Evolutionary conservation across 35 echinoderm and acorn worm genomes (phyloP).

Genomic region (Heliocidaris tuberculata): DNA sequence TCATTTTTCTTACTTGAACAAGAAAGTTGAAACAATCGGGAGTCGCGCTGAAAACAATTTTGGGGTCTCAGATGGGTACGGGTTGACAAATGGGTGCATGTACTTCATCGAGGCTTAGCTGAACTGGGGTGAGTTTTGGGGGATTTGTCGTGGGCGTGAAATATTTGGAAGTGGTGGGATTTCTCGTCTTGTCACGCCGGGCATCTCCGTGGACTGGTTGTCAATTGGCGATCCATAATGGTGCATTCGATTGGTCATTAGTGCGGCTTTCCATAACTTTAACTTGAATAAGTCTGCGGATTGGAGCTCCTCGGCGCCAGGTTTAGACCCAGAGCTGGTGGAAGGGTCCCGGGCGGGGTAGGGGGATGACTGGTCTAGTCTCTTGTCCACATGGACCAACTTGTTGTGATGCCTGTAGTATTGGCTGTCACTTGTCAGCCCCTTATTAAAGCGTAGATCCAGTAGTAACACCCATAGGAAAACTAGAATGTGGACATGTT

Average conservation of each 20-base stretch:
- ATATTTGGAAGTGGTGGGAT: slow-evolving; percentile 47
- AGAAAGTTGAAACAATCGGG: slow-evolving; percentile 49
- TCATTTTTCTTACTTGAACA: background rate
- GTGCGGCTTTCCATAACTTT: slow-evolving; percentile 30
- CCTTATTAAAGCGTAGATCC: slow-evolving; percentile 16
- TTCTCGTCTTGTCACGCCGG: slow-evolving; percentile 25
- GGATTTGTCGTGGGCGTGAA: slow-evolving; percentile 34
- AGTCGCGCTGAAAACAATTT: slow-evolving; percentile 43
- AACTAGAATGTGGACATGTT: background rate
- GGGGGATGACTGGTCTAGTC: slow-evolving; percentile 22
- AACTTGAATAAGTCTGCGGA: slow-evolving; percentile 1
- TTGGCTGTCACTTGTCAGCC: background rate
- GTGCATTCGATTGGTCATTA: slow-evolving; percentile 48
- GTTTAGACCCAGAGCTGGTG: background rate
- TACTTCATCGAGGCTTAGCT: slow-evolving; percentile 17
- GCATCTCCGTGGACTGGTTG: slow-evolving; percentile 22
- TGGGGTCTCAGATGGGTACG: slow-evolving; percentile 26
- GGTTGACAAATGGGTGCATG: slow-evolving; percentile 30
- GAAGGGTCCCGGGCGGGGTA: slow-evolving; percentile 32
- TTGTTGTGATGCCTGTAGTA: background rate
- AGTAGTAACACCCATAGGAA: background rate
- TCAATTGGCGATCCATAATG: slow-evolving; percentile 54
- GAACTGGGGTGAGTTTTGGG: slow-evolving; percentile 26
- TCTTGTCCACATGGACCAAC: background rate
- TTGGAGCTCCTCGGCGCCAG: slow-evolving; percentile 34